Percentiles rank a stretch among this genome's conserved stretches.
Evolutionary conservation across 2,888 invertebrate species (phyloP).

Genomic region (Trilocha varians): DNA sequence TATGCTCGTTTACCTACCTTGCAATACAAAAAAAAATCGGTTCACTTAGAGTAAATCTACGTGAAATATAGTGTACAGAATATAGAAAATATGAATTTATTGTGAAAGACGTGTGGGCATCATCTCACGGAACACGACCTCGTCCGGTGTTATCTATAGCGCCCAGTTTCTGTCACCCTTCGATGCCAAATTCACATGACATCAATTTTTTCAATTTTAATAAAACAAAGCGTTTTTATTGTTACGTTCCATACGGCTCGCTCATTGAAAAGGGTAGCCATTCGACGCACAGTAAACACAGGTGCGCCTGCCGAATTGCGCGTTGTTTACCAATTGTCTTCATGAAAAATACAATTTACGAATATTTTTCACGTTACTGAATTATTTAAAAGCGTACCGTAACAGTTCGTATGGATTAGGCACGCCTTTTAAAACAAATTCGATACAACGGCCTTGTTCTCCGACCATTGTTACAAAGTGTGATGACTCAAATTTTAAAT

Average conservation of each 20-base stretch:
- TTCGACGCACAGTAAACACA: not conserved
- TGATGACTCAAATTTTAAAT: too few relatives aligned
- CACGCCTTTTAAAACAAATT: not conserved
- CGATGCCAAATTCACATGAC: too few relatives aligned
- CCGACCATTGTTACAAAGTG: too few relatives aligned
- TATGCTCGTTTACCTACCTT: too few relatives aligned
- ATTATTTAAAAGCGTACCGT: not conserved
- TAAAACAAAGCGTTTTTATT: not conserved
- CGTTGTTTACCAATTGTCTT: not conserved
- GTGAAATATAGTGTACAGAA: too few relatives aligned
- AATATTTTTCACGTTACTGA: not conserved
- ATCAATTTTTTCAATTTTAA: not conserved
- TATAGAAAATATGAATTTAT: too few relatives aligned
- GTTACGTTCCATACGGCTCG: not conserved
- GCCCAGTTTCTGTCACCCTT: too few relatives aligned
- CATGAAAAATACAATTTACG: not conserved
- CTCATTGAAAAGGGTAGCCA: not conserved
- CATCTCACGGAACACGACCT: too few relatives aligned
- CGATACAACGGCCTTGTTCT: not conserved
- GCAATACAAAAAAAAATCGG: too few relatives aligned
- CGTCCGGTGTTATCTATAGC: too few relatives aligned
- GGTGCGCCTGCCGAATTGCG: not conserved
- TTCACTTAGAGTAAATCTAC: too few relatives aligned
- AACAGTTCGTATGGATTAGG: not conserved
- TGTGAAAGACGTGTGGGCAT: too few relatives aligned